Base-by-base conservation (phyloP, 2,888 invertebrate genomes). In the Watsonalla cultraria region DNA sequence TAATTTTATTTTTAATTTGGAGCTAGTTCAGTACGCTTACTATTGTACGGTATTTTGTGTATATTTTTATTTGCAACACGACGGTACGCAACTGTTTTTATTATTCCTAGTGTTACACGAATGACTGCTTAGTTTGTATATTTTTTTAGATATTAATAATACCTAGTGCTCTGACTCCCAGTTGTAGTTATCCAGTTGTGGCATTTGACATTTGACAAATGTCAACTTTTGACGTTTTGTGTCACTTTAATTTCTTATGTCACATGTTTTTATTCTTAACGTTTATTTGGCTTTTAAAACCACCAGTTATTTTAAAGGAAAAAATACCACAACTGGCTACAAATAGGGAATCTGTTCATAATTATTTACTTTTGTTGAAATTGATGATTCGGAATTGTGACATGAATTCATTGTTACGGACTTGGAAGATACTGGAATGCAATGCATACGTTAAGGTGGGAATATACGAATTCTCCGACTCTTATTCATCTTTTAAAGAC, bases 81-180 rank as follows among this genome's bases (percentile, higher is more conserved):
- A 79, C 69, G 74, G 76, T 81, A 77, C 73, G 82, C 78, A 72
- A 71, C 59, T 59, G 66, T 68, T 72, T 72, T 72, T 63, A 66
- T 70, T 78, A 82, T 80, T 79, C 76, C 76, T 87, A 88, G 86
- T 80, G 82, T 86, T 87, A 86, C 76, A 75, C 77, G 85, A 87
- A 88, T 84, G 90, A 90, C 90, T 90, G 90, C 89, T 86, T 90
- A 90, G 90, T 89, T 88, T 84, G 78, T 89, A 90, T 82, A 82
- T 78, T 82, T 59, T 69, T 78, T 76, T 73, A 80, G 72, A 72
- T 77, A 45, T 24, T 24, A 24, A 24, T 68, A 66, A 75, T 71
- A 67, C 72, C 72, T 82, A 74, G 79, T 78, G 80, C 82, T 82
- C 80, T 77, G 80, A 37, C 49, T 11, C 49, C 49, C 39, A 14